phyloP scores from a whole-genome alignment of 2,113 vertebrate species.

The Clarias batrachus region DNA sequence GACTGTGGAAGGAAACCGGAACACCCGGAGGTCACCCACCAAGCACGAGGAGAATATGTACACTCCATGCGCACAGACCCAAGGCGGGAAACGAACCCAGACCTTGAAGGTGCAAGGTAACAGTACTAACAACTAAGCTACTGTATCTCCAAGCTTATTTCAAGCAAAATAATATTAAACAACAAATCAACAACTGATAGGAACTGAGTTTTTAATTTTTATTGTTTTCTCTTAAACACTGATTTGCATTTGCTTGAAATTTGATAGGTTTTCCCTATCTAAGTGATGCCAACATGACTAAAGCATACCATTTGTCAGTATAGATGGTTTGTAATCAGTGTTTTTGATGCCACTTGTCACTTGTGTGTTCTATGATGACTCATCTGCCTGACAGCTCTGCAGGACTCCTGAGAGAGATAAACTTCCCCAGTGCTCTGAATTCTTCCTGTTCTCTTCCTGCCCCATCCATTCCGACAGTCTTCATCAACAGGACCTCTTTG shows the following conservation, averaged over 20 bases:
- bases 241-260: not conserved
- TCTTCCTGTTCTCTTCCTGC: slow-evolving; percentile 30
- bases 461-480: slow-evolving; percentile 33
- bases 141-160: not conserved
- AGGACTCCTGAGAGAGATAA: slow-evolving; percentile 42
- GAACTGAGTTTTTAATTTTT: not conserved
- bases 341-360: slow-evolving; percentile 44
- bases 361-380: slow-evolving; percentile 38
- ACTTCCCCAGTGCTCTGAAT: slow-evolving; percentile 30
- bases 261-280: not conserved
- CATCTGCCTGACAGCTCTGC: slow-evolving; percentile 46
- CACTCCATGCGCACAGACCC: too few species aligned
- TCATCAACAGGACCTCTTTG: slow-evolving; percentile 45
- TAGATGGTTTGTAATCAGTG: slow-evolving; percentile 30
- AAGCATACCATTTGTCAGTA: slow-evolving; percentile 2
- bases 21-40: too few species aligned
- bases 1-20: too few species aligned
- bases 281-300: slow-evolving; percentile 11
- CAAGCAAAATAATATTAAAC: not conserved
- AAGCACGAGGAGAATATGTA: too few species aligned
- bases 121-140: too few species aligned
- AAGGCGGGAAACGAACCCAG: too few species aligned
- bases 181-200: not conserved
- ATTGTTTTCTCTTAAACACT: not conserved
- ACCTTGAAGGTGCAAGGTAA: too few species aligned